phyloP scores from a whole-genome alignment of 2,797 vertebrate genomes.

The Pseudochirops cupreus region DNA sequence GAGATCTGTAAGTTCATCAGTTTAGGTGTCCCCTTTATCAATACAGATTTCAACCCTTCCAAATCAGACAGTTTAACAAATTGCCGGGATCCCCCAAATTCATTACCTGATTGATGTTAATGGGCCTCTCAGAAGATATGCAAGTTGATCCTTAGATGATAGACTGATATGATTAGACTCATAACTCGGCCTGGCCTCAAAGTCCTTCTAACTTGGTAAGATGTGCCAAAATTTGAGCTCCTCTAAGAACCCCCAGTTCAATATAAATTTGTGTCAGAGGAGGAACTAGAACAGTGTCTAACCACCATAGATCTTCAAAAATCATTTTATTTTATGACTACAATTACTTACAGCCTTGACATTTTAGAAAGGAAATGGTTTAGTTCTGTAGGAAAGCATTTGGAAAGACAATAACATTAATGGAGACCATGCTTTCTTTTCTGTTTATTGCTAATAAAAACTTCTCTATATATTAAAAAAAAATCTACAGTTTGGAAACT shows the following conservation, averaged over 20 bases:
- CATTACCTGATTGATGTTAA: not conserved
- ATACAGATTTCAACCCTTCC: not conserved
- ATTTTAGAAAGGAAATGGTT: slow-evolving; percentile 34
- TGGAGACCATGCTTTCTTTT: slow-evolving; percentile 5
- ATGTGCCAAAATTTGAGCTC: not conserved
- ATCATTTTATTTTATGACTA: not conserved
- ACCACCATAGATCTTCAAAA: slow-evolving; percentile 6
- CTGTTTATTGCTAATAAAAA: slow-evolving; percentile 14
- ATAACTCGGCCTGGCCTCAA: not conserved
- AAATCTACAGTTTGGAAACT: not conserved
- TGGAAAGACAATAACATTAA: slow-evolving; percentile 7
- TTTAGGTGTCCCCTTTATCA: not conserved
- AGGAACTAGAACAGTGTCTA: not conserved
- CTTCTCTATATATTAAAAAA: not conserved
- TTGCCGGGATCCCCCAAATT: not conserved
- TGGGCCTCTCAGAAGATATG: not conserved
- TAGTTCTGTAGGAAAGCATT: not conserved
- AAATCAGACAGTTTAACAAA: not conserved
- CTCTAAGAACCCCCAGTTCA: not conserved
- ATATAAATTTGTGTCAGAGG: not conserved
- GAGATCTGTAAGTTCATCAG: not conserved
- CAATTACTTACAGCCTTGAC: slow-evolving; percentile 13
- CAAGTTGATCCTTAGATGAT: not conserved
- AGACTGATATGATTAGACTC: not conserved
- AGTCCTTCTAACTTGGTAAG: not conserved